Percentiles rank a stretch among this genome's conserved stretches.
phyloP scores from a whole-genome alignment of 2,113 vertebrate species.

The Daubentonia madagascariensis region DNA sequence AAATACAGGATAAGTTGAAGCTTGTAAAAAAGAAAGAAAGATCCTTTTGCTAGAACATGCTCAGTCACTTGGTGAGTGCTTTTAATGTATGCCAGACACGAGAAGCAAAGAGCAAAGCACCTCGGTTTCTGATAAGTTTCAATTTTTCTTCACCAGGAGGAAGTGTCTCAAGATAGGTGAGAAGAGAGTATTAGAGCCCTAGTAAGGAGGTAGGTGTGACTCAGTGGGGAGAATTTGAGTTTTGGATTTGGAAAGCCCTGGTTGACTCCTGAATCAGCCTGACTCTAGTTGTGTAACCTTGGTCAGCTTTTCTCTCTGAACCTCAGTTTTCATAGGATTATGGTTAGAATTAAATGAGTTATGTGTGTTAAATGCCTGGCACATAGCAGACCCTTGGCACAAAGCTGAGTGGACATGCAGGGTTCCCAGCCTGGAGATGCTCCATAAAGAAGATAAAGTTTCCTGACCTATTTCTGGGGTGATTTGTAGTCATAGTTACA shows the following conservation, averaged over 20 bases:
- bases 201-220: not conserved
- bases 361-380: not conserved
- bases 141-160: conserved; percentile 5
- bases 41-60: not conserved
- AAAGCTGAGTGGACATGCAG: not conserved
- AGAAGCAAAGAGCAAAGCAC: not conserved
- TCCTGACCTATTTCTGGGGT: not conserved
- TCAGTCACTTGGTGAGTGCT: not conserved
- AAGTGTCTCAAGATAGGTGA: not conserved
- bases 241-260: not conserved
- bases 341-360: not conserved
- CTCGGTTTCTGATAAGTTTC: not conserved
- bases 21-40: not conserved
- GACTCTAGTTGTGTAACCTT: not conserved
- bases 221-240: not conserved
- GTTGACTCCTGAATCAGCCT: not conserved
- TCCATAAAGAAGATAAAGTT: conserved; percentile 42
- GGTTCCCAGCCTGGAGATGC: conserved; percentile 8
- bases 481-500: conserved; percentile 27
- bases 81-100: not conserved
- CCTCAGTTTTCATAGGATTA: not conserved
- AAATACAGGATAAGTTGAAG: not conserved
- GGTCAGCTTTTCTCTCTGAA: not conserved
- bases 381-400: not conserved
- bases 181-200: not conserved